These are phyloP conservation scores for Neotoma lepida DNA, from an alignment of 2,113 vertebrate genomes.

Conservation along the genomic window DNA sequence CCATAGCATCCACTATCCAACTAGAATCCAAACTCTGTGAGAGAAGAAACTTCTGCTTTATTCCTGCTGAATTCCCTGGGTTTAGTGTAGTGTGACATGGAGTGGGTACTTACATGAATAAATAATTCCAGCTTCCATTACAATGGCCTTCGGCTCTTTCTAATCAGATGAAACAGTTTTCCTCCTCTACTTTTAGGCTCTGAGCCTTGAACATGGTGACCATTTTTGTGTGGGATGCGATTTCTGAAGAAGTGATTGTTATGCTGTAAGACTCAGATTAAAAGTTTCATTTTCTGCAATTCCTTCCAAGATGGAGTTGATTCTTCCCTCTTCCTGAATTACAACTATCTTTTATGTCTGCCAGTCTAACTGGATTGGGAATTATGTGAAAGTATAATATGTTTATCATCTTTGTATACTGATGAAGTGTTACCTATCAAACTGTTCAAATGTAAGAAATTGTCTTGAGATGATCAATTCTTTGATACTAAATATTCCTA, in stretches of 20 bases:
- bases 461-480: neutral
- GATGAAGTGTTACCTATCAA: neutral
- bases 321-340: neutral
- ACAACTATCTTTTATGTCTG: neutral
- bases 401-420: neutral
- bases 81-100: neutral
- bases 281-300: neutral
- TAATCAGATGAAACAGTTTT: neutral
- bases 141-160: neutral
- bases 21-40: neutral
- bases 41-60: conserved; percentile 1
- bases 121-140: neutral
- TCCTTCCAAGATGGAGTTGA: neutral
- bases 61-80: neutral
- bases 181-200: neutral
- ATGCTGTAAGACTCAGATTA: neutral
- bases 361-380: neutral
- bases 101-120: neutral
- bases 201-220: neutral
- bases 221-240: neutral
- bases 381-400: neutral
- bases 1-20: neutral
- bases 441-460: neutral
- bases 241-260: neutral
- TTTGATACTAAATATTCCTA: neutral